Evolutionary conservation across 2,113 vertebrate species (phyloP), one percentile per base, ranked within the genome.

Genomic region (Lathamus discolor): DNA sequence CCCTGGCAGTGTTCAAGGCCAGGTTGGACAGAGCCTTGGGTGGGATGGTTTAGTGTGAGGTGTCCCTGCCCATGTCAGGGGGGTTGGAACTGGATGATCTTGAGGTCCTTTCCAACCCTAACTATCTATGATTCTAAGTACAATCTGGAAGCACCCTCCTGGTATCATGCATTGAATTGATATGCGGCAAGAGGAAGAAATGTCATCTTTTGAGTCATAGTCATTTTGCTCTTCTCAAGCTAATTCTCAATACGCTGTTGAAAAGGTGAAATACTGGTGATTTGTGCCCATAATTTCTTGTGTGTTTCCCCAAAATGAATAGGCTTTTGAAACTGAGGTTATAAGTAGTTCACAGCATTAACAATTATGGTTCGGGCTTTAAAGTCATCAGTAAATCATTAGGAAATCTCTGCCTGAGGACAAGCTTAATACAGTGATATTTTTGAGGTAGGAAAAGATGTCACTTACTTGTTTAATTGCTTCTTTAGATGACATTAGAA

Each of bases 401-500:
- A 9, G 83, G 73, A 76, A 85, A n/a, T 11, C 37, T 59, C 62
- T 35, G 85, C 89, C 74, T 31, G 76, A 77, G 86, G 72, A 78
- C 46, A 83, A 55, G 27, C 55, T 86, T 72, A 57, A 43, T 57
- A 69, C 33, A 91, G 4, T 75, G 68, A 52, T 6, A 23, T 61
- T 83, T 90, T 51, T 39, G 88, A 92, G 76, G 72, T 22, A 79
- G 55, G 55, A 31, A 75, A 91, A 62, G 83, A 73, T 55, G 1
- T 17, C 8, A 41, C 13, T 86, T 55, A 2, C 49, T 84, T 61
- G 37, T 87, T 66, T n/a, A 86, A 86, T 90, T 88, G 61, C 76
- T 88, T 43, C 62, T 85, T 90, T 63, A 54, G 80, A 31, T 92
- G 94, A 43, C 54, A 63, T 88, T 93, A 93, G 77, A 91, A 66